These are phyloP conservation scores for Cryptotermes secundus DNA, from an alignment of 1,140 invertebrate species.

Conservation along the genomic window DNA sequence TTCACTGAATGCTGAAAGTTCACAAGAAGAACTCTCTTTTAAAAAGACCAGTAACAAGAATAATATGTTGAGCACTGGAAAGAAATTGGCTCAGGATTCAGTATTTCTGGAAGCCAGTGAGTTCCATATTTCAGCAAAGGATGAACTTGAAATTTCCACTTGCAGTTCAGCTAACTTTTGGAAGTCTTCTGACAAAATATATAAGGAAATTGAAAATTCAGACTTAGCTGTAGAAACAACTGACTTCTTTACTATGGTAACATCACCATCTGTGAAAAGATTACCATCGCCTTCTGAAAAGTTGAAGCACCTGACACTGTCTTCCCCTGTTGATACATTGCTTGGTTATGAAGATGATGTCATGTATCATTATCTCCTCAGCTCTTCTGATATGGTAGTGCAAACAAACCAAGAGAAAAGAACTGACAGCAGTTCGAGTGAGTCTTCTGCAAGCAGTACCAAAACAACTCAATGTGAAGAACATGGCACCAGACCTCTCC, in stretches of 20 bases:
- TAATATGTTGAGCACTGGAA: background rate
- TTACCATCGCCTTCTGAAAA: conserved; percentile 48
- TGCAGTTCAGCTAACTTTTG: background rate
- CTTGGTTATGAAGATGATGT: conserved; percentile 35
- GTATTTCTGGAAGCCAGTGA: background rate
- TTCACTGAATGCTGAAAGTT: background rate
- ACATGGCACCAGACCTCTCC: conserved; percentile 39
- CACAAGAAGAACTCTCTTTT: background rate
- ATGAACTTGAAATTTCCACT: background rate
- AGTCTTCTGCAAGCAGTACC: background rate
- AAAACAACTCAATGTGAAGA: background rate
- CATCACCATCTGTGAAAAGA: conserved; percentile 46
- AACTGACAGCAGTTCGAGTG: background rate
- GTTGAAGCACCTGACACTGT: conserved; percentile 54
- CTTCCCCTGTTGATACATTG: conserved; percentile 43
- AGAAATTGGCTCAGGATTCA: background rate
- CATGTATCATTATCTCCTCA: conserved; percentile 35
- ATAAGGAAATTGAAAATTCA: background rate
- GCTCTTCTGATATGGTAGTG: conserved; percentile 37
- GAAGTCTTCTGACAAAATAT: background rate
- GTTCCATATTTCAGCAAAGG: background rate
- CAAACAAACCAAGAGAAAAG: conserved; percentile 27
- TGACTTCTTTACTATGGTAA: conserved; percentile 53
- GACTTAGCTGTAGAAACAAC: conserved; percentile 18
- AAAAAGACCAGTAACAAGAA: background rate